These are phyloP conservation scores for Oreochromis tanganicae DNA, from an alignment of 2,113 vertebrate genomes.

Conservation along the genomic window DNA sequence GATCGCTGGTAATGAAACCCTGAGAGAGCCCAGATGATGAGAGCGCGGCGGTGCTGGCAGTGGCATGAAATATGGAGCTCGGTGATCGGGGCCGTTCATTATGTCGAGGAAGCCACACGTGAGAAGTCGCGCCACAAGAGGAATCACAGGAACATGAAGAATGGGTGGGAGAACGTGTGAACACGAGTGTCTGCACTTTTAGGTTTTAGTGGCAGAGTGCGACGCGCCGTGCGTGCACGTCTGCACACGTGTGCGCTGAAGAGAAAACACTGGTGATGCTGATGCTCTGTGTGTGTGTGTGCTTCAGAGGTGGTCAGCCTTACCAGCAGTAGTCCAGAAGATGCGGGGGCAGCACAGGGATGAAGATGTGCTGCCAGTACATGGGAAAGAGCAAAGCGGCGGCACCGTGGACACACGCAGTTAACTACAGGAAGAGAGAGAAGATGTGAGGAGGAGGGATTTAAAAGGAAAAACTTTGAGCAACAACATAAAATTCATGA, in stretches of 20 bases:
- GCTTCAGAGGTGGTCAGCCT: constrained; percentile 55
- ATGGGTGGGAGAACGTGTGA: constrained; percentile 18
- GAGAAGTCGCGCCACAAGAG: neutral
- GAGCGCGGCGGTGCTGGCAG: neutral
- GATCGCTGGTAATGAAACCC: constrained; percentile 57
- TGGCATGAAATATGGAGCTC: constrained; percentile 61
- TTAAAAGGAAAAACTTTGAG: neutral
- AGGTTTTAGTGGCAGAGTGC: neutral
- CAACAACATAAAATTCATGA: neutral
- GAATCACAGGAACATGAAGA: constrained; percentile 6
- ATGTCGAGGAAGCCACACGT: constrained; percentile 25
- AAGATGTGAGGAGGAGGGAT: neutral
- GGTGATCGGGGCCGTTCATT: constrained; percentile 46
- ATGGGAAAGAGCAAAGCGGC: constrained; percentile 92
- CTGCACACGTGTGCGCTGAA: neutral
- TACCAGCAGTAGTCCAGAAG: constrained; percentile 99
- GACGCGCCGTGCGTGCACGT: accelerated
- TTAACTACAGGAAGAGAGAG: constrained; percentile 69
- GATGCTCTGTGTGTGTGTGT: neutral
- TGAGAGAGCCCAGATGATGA: constrained; percentile 34
- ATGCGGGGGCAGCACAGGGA: constrained; percentile 93
- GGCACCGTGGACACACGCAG: constrained; percentile 93
- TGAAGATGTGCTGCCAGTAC: constrained; percentile 99
- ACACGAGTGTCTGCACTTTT: constrained; percentile 19
- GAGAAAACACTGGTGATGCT: neutral